Base-by-base conservation (phyloP, 2,888 invertebrate species). In the Aporophyla nigra region DNA sequence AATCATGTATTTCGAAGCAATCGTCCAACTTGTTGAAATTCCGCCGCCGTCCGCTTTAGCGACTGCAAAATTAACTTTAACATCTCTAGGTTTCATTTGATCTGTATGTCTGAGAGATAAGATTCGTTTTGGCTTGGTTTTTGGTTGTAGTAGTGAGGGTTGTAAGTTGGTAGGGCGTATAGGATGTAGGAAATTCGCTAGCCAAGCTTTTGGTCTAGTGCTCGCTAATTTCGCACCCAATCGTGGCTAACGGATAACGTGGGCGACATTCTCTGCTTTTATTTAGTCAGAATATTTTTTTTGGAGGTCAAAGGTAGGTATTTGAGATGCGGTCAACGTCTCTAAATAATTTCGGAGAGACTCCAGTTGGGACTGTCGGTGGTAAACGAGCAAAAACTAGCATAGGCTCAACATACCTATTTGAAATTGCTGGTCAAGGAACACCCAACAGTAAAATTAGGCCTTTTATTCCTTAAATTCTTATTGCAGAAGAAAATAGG, bases 11-110 rank as follows among this genome's bases (percentile, higher is more conserved):
- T 90, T 89, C 86, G 83, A 92, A 93, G 88, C 92, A 91, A 91
- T 92, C 92, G 93, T 92, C 94, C 93, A 94, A 95, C 96, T 96
- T 96, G 96, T 96, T 96, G 96, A 95, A 96, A 96, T 96, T 96
- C 96, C 95, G 93, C 90, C 93, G 93, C 90, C 95, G 95, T 95
- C 90, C 94, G 93, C 91, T 92, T 91, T 90, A 90, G 92, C 92
- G 88, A 90, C 92, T 89, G 92, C 92, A 94, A 94, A 93, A 93
- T 94, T 93, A 91, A 90, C 90, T 90, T 91, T 87, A 89, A 82
- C 87, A 81, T 81, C 82, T 79, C 78, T 82, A 74, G 89, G 87
- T 84, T 83, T 78, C 83, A 71, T 82, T 87, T 91, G 89, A 89
- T 85, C 91, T 91, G 91, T 95, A 91, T 91, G 79, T 77, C 77